Conservation (phyloP, 2,113 vertebrate genomes). For the Oxyruncus cristatus region DNA sequence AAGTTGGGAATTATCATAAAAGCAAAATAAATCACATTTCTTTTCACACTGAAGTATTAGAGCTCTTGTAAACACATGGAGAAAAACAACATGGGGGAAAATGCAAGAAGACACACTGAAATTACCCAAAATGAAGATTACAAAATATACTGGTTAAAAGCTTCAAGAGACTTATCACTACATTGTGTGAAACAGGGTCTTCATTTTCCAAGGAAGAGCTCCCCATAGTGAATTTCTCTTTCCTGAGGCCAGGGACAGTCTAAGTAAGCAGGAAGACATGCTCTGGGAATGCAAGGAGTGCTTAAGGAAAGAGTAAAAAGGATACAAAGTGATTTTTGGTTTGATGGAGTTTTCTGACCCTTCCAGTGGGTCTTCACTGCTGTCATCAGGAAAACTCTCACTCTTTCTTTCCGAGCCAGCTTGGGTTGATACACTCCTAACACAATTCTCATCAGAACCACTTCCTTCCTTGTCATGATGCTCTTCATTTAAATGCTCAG, state of each 20-base stretch:
- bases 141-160: not conserved
- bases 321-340: conserved; percentile 78
- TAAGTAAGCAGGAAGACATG: not conserved
- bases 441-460: not conserved
- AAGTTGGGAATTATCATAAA: not conserved
- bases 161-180: not conserved
- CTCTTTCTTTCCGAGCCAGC: not conserved
- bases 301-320: conserved; percentile 57
- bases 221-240: not conserved
- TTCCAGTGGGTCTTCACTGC: not conserved
- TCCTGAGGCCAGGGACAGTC: not conserved
- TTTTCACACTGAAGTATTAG: not conserved
- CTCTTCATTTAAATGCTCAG: not conserved
- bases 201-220: not conserved
- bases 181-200: fast-evolving
- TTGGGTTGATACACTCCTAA: not conserved
- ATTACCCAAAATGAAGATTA: not conserved
- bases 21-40: not conserved
- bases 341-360: not conserved
- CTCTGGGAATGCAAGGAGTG: not conserved
- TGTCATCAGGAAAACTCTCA: not conserved
- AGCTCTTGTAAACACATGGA: not conserved
- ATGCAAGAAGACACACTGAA: fast-evolving
- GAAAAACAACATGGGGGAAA: not conserved
- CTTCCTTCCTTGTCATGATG: not conserved